Evolutionary conservation across 2,113 vertebrate genomes (phyloP).

Genomic region (Microtus pennsylvanicus): DNA sequence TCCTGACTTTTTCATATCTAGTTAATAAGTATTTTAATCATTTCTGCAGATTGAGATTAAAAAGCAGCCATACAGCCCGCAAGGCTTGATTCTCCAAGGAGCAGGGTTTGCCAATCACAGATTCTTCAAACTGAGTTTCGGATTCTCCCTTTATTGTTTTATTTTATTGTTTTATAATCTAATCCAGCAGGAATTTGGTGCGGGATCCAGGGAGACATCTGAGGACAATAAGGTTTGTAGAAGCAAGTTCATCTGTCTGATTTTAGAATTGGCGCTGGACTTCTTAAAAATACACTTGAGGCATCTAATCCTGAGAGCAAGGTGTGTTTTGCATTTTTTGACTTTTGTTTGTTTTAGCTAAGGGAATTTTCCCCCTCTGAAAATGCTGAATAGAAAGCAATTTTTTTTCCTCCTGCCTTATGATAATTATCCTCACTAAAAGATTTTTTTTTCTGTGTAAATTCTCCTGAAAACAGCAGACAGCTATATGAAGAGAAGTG

Average conservation of each 20-base stretch:
- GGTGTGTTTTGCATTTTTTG: not conserved
- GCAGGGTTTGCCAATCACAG: not conserved
- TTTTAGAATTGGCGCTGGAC: not conserved
- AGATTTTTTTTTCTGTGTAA: conserved; percentile 23
- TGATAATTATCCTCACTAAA: conserved; percentile 56
- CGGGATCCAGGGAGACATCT: not conserved
- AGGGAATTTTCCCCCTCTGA: not conserved
- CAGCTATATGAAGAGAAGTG: conserved; percentile 12
- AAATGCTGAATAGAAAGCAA: conserved; percentile 54
- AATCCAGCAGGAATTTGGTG: not conserved
- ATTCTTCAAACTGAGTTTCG: conserved; percentile 39
- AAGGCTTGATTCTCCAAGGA: not conserved
- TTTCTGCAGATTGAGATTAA: conserved; percentile 15
- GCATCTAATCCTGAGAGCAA: not conserved
- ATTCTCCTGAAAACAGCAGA: conserved; percentile 46
- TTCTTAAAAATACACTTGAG: conserved; percentile 52
- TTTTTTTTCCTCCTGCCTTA: conserved; percentile 38
- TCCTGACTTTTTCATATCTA: not conserved
- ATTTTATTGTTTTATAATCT: conserved; percentile 26
- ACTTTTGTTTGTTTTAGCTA: conserved; percentile 46
- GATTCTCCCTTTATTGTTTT: not conserved
- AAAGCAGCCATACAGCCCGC: not conserved
- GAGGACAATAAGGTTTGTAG: not conserved
- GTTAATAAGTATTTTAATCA: conserved; percentile 57
- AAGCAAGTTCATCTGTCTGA: conserved; percentile 29